Evolutionary conservation across 2,797 vertebrate species (phyloP).

Genomic region (Aratinga solstitialis): DNA sequence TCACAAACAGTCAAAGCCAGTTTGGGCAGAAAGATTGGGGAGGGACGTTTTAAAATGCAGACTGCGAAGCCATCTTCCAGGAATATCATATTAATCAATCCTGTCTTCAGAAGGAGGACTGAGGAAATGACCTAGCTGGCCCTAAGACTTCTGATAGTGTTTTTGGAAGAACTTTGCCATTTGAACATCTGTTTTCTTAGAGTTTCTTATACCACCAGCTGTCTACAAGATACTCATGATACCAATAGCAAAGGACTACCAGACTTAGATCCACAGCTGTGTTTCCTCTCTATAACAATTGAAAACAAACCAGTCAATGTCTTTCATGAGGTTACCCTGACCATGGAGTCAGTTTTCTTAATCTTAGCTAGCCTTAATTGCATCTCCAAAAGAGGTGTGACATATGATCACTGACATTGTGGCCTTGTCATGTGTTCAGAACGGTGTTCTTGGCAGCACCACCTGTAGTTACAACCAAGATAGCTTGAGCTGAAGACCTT

Average conservation of each 20-base stretch:
- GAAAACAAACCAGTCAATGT: background rate
- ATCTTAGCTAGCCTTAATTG: background rate
- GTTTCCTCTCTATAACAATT: background rate
- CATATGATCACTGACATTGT: no score
- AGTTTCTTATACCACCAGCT: background rate
- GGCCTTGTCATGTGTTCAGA: background rate
- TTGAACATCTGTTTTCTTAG: background rate
- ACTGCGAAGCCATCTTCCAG: background rate
- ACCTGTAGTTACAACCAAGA: background rate
- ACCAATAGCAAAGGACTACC: background rate
- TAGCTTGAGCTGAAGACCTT: background rate
- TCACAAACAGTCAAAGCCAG: background rate
- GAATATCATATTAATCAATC: background rate
- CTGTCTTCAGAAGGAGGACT: background rate
- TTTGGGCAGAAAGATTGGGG: background rate
- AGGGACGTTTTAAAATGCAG: background rate
- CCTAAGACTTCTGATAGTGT: background rate
- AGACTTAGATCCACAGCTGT: background rate
- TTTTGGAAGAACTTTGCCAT: background rate
- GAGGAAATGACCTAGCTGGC: background rate
- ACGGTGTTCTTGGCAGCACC: background rate
- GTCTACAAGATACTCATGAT: accelerated
- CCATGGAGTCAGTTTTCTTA: background rate
- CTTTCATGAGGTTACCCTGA: background rate
- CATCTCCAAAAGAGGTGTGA: background rate